Evolutionary conservation across 2,888 invertebrate genomes (phyloP), one percentile per base, ranked within the genome.

Genomic region (Steromphala cineraria): DNA sequence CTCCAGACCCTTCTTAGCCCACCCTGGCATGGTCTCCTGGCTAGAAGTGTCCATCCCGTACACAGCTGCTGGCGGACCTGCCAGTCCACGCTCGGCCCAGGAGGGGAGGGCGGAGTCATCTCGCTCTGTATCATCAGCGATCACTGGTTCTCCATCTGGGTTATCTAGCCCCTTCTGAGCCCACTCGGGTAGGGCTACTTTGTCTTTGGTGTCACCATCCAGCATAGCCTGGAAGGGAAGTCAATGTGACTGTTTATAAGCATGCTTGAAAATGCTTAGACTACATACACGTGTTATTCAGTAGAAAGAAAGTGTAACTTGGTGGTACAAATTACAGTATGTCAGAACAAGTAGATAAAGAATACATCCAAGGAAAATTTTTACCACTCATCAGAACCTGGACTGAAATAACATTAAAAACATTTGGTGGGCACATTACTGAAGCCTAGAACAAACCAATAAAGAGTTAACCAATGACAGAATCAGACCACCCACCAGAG

Each of bases 31-130:
- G 10, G 31, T 31, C 36, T 81, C 75, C 46, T 78, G 71, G 74
- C 36, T 46, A 4, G 67, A 17, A 21, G 31, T 53, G 77, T 80
- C 83, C 5, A 67, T 80, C 15, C 81, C 80, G n/a, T 80, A 78
- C 5, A 80, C 82, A 8, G 56, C 36, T 80, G 83, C 80, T 80
- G 80, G 56, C 1, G 67, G 78, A n/a, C 80, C 84, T 15, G 81
- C 78, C 8, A 84, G 71, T 19, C 82, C 85, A 36, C 83, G 83
- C 46, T 81, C 36, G 0, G 85, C 88, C 88, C 89, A 89, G 28
- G 76, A 62, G 31, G 89, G 89, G 46, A 89, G 81, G 10, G 36
- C 67, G 15, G 62, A 52, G 19, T 55, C 71, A 36, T 79, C 53
- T 28, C 53, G 36, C 7, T 19, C 28, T 10, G 55, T 67, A n/a